Conservation (phyloP, 2,113 vertebrate genomes). For the Pithys albifrons region DNA sequence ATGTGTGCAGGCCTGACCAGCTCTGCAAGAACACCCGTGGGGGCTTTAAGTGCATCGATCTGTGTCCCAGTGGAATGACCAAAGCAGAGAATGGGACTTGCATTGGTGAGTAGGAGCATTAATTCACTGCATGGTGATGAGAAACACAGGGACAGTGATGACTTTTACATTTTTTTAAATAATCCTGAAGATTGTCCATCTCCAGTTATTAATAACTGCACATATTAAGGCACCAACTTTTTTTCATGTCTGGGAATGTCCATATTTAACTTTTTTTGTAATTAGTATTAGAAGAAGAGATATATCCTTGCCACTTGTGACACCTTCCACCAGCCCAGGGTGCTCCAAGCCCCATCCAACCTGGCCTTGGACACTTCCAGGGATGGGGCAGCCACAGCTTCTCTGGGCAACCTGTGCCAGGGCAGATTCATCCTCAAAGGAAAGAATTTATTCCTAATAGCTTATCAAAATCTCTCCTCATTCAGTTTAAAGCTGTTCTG, state of each 20-base stretch:
- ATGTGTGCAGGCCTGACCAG: slow-evolving; percentile 90
- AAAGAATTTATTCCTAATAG: neutral
- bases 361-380: neutral
- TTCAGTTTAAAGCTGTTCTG: neutral
- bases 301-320: neutral
- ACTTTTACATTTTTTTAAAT: neutral
- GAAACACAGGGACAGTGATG: neutral
- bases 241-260: neutral
- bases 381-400: neutral
- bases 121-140: neutral
- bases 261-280: neutral
- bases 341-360: neutral
- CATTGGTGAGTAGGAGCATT: slow-evolving; percentile 80
- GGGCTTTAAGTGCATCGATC: slow-evolving; percentile 93
- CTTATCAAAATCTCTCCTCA: neutral
- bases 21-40: slow-evolving; percentile 94
- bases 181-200: neutral
- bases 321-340: too few relatives aligned
- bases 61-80: slow-evolving; percentile 94
- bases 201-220: neutral
- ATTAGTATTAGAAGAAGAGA: neutral
- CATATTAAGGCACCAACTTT: neutral
- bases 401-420: neutral
- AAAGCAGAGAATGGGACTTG: slow-evolving; percentile 90
- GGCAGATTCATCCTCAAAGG: neutral